Conservation (phyloP, 1,140 invertebrate species). For the Ylistrum balloti region DNA sequence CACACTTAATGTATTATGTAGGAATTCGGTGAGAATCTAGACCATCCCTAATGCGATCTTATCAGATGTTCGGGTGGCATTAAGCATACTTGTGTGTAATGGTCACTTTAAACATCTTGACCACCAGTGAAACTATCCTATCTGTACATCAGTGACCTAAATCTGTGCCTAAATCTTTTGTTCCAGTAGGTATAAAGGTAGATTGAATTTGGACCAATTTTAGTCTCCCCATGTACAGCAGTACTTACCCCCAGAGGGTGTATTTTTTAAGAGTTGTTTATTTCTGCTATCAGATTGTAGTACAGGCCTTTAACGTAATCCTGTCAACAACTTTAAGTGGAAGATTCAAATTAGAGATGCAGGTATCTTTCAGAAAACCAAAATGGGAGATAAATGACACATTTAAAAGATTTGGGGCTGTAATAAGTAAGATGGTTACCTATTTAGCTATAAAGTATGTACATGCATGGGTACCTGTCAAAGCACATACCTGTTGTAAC, state of each 20-base stretch:
- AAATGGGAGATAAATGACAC: too few species aligned
- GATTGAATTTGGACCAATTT: slow-evolving; percentile 20
- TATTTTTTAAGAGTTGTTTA: slow-evolving; percentile 9
- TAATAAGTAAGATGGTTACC: too few species aligned
- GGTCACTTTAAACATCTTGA: slow-evolving; percentile 9
- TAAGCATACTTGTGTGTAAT: background rate
- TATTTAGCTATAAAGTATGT: too few species aligned
- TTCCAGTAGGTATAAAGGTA: background rate
- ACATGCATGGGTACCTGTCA: too few species aligned
- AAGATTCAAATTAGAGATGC: background rate
- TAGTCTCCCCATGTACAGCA: background rate
- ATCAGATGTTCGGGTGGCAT: background rate
- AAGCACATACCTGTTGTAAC: too few species aligned
- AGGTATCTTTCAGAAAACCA: too few species aligned
- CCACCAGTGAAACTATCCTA: background rate
- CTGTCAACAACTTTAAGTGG: too few species aligned
- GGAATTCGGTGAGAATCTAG: background rate
- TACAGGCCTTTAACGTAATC: background rate
- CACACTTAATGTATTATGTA: background rate
- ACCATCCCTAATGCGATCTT: slow-evolving; percentile 1
- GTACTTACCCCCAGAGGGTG: background rate
- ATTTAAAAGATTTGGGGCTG: too few species aligned
- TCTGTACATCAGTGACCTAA: background rate
- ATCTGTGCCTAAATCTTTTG: background rate
- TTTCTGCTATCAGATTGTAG: background rate